These are phyloP conservation scores for Kryptopterus vitreolus DNA, from an alignment of 2,797 vertebrate species.

Conservation along the genomic window DNA sequence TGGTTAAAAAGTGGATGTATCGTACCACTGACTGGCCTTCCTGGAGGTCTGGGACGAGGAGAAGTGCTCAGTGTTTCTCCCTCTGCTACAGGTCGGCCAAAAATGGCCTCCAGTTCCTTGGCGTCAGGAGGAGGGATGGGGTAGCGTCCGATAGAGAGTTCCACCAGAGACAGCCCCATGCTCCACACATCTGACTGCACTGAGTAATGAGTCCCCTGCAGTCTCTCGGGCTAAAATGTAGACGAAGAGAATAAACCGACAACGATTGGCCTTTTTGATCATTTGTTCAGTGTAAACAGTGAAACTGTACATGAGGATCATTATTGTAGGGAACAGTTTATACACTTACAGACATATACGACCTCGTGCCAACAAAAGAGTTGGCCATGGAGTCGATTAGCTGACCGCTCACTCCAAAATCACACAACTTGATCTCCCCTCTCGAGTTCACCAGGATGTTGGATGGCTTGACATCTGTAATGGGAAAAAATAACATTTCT, in stretches of 20 bases:
- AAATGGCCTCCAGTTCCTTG: slow-evolving; percentile 86
- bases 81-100: slow-evolving; percentile 76
- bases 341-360: slow-evolving; percentile 84
- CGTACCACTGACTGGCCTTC: slow-evolving; percentile 81
- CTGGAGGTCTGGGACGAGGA: slow-evolving; percentile 79
- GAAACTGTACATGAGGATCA: background rate
- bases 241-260: slow-evolving; percentile 20
- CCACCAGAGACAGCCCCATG: slow-evolving; percentile 88
- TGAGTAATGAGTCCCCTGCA: slow-evolving; percentile 88
- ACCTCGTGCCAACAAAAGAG: slow-evolving; percentile 85
- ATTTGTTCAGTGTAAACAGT: background rate
- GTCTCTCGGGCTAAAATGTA: slow-evolving; percentile 78
- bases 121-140: slow-evolving; percentile 86
- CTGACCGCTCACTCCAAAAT: slow-evolving; percentile 85
- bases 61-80: slow-evolving; percentile 77
- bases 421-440: slow-evolving; percentile 85
- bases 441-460: slow-evolving; percentile 86
- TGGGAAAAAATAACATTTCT: background rate
- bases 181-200: slow-evolving; percentile 91
- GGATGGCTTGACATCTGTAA: slow-evolving; percentile 83
- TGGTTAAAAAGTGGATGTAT: background rate
- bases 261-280: background rate
- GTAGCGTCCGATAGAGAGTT: slow-evolving; percentile 84
- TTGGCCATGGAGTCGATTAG: slow-evolving; percentile 89
- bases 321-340: background rate